A percentile compares a stretch with the other conserved stretches of the same genome.
These are phyloP conservation scores for Ochotona princeps DNA, from an alignment of 2,113 vertebrate genomes.

Conservation along the genomic window DNA sequence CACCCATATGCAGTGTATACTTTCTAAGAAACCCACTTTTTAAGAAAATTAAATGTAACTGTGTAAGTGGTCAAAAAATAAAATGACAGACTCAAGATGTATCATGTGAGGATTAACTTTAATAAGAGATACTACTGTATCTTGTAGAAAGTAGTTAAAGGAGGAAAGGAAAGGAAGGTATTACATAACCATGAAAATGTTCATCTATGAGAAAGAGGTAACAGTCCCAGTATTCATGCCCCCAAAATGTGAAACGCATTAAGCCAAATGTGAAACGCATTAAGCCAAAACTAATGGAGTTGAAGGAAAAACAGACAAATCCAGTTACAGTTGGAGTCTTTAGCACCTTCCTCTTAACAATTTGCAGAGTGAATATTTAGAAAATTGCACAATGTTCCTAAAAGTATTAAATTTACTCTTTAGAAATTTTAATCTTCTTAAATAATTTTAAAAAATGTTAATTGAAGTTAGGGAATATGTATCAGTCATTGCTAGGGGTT, in stretches of 20 bases:
- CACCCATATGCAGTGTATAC: neutral
- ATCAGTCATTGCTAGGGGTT: neutral
- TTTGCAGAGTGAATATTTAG: neutral
- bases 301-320: neutral
- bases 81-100: neutral
- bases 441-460: no score
- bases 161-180: neutral
- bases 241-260: neutral
- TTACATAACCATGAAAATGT: neutral
- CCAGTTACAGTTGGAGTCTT: neutral
- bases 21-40: neutral
- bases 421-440: no score
- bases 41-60: neutral
- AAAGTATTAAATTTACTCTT: neutral
- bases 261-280: neutral
- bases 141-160: neutral
- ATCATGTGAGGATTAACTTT: neutral
- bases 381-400: neutral
- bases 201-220: neutral
- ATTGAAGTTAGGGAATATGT: neutral
- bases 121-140: neutral
- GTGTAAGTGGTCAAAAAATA: neutral
- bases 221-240: neutral
- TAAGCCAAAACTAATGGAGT: neutral
- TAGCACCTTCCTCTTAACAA: neutral